Base-by-base conservation (phyloP, 2,888 invertebrate genomes). In the Argynnis bischoffii region DNA sequence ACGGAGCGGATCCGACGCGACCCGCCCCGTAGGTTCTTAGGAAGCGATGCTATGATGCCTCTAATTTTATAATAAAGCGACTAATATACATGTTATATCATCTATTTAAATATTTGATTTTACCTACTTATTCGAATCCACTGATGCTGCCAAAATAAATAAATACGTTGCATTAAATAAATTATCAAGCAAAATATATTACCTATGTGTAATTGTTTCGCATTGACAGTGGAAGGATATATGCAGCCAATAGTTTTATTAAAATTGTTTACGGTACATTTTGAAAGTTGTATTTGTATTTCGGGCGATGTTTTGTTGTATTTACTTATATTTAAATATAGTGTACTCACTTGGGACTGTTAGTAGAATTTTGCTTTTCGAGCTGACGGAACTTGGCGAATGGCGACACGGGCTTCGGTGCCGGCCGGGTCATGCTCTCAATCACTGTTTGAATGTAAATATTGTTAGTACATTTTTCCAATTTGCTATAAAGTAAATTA, bases 361-460 rank as follows among this genome's bases (percentile, higher is more conserved):
- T 95, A 82, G 94, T 94, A 79, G 97, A 96, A 88, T 96, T 96
- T 92, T 97, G 97, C 86, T 96, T 96, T 89, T 98, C 98, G 89
- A 98, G 94, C 93, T 98, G 97, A 87, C 96, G 96, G 94, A 98
- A 98, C 94, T 97, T 98, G 84, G 97, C 96, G 92, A 98, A 97
- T 74, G 98, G 97, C 80, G 97, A 97, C 83, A 96, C 94, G 77
- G 96, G 95, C 87, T 95, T 96, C 86, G 87, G 93, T 72, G 87
- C 93, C 87, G 89, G 81, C 78, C 87, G 86, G 69, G 84, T 83
- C 84, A 85, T 80, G 83, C 93, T 93, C 82, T 94, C 93, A 79
- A 92, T 93, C 85, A 95, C 94, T 94, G 90, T 16, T 16, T 3
- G 16, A 15, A 41, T 3, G 11, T 31, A 48, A 60, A 55, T 35